phyloP scores from a whole-genome alignment of 2,888 invertebrate species.

The Choreutis nemorana region DNA sequence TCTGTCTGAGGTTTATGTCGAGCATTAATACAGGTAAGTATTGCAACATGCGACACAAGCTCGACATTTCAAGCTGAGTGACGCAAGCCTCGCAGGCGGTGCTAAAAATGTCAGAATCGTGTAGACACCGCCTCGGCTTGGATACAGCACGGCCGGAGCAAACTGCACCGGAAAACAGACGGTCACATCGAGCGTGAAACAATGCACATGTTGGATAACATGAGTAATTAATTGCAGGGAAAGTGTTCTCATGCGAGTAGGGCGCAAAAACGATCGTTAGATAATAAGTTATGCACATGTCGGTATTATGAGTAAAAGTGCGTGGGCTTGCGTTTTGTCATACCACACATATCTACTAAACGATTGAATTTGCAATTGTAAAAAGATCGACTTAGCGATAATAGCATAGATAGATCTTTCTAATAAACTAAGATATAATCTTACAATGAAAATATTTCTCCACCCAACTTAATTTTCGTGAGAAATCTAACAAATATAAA shows the following conservation, averaged over 20 bases:
- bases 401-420: too few species aligned
- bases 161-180: slow-evolving; percentile 37
- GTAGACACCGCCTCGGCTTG: slow-evolving; percentile 37
- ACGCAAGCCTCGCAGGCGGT: slow-evolving; percentile 33
- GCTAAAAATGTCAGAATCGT: slow-evolving; percentile 60
- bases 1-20: slow-evolving; percentile 9
- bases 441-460: slow-evolving; percentile 2
- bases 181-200: slow-evolving; percentile 40
- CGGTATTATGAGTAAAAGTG: too few species aligned
- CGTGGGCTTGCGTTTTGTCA: too few species aligned
- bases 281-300: too few species aligned
- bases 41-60: slow-evolving; percentile 32
- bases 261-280: slow-evolving; percentile 32
- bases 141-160: slow-evolving; percentile 20
- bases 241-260: slow-evolving; percentile 50
- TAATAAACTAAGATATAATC: too few species aligned
- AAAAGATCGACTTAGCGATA: too few species aligned
- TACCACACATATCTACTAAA: too few species aligned
- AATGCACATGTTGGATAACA: slow-evolving; percentile 56
- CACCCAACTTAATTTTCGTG: slow-evolving; percentile 6
- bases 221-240: slow-evolving; percentile 49
- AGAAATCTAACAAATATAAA: background rate
- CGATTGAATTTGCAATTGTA: too few species aligned
- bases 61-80: slow-evolving; percentile 38
- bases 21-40: slow-evolving; percentile 27